phyloP scores from a whole-genome alignment of 2,888 invertebrate species.

The Perizoma affinitatum region DNA sequence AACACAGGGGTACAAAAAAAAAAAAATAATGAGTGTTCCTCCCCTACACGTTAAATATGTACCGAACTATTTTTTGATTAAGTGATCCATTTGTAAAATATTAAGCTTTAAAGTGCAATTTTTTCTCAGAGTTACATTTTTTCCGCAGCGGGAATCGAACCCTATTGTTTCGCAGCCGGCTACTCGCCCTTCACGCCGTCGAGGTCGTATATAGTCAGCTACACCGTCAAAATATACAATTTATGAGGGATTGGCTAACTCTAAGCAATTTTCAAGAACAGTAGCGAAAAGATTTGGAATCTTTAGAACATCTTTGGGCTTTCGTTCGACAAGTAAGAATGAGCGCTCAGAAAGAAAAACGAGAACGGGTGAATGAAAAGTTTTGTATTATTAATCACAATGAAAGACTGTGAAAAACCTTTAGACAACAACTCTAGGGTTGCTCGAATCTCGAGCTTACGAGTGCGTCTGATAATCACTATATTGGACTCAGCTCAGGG shows the following conservation, averaged over 20 bases:
- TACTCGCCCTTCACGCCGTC: no score
- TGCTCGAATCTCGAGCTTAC: neutral
- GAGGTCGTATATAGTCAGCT: neutral
- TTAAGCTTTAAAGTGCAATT: no score
- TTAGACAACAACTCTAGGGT: slow-evolving; percentile 6
- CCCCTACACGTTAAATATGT: no score
- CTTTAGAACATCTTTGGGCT: slow-evolving; percentile 22
- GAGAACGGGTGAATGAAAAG: slow-evolving; percentile 35
- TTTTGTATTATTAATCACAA: slow-evolving; percentile 36
- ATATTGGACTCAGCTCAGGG: no score
- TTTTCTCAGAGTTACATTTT: no score
- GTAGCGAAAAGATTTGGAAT: slow-evolving; percentile 13
- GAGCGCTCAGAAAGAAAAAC: slow-evolving; percentile 38
- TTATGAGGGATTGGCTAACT: slow-evolving; percentile 21
- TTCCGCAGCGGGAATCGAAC: no score
- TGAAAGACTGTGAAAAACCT: slow-evolving; percentile 30
- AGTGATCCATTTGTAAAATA: no score
- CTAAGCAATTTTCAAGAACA: slow-evolving; percentile 25
- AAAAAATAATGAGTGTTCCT: no score
- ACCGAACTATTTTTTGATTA: no score
- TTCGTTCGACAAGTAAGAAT: slow-evolving; percentile 39
- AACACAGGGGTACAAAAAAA: no score
- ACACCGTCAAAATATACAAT: slow-evolving; percentile 16
- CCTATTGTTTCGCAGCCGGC: no score
- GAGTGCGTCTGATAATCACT: no score